These are phyloP conservation scores for Sylvia borin DNA, from an alignment of 2,797 vertebrate genomes.

Conservation along the genomic window DNA sequence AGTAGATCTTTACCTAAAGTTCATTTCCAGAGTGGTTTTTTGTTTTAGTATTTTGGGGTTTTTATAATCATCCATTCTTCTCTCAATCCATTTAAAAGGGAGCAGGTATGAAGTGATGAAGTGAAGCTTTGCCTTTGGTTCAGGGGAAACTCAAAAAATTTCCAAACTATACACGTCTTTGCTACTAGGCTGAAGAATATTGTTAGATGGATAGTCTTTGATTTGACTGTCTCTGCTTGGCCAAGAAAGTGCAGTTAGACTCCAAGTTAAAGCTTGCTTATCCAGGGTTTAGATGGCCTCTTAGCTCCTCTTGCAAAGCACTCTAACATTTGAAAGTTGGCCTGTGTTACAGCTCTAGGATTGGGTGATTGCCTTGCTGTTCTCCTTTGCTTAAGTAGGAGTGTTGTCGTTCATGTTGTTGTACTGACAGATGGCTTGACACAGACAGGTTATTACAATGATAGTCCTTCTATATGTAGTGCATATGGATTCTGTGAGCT, in stretches of 20 bases:
- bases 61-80: background rate
- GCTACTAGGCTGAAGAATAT: background rate
- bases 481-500: constrained; percentile 42
- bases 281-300: background rate
- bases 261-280: background rate
- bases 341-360: background rate
- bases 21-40: background rate
- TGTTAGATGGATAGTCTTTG: background rate
- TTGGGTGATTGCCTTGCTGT: background rate
- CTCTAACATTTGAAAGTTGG: background rate
- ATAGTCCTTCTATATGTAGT: background rate
- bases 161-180: background rate
- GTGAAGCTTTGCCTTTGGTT: background rate
- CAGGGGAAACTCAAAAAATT: background rate
- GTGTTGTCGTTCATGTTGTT: background rate
- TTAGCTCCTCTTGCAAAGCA: background rate
- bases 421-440: constrained; percentile 45
- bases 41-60: background rate
- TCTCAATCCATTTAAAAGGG: background rate
- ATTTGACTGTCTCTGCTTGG: background rate
- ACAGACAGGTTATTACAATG: constrained; percentile 41
- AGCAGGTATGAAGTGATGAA: accelerated
- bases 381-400: background rate
- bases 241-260: background rate
- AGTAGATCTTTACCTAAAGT: background rate